Base-by-base conservation (phyloP, 2,113 vertebrate species). In the Brachionichthys hirsutus region DNA sequence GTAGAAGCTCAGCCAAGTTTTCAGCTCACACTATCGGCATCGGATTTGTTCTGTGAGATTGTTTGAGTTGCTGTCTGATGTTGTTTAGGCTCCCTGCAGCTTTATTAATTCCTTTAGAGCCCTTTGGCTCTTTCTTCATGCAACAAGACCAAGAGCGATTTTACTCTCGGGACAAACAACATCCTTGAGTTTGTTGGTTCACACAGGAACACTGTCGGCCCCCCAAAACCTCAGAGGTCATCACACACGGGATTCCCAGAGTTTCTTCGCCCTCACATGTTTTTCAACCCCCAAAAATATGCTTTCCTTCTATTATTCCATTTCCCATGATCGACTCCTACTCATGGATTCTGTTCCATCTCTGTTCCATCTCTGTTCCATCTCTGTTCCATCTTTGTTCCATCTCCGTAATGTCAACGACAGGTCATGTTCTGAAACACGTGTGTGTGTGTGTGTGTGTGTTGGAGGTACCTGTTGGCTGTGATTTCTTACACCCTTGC, bases 111-210 rank as follows among this genome's bases (percentile, higher is more conserved):
- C 54, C 65, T 49, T 7, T 5, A 0, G 1, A 42, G 62, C 18
- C 35, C 44, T 1, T 71, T 73, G 58, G 62, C 60, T 73, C 38
- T 2, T 12, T 55, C 14, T 41, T 58, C 48, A 3, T 65, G 3
- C 9, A 34, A 63, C 46, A 43, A 24, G 9, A 12, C 47, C 49
- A 45, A 1, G 54, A 75, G 20, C 36, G 15, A 75, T 68, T 77
- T 66, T 11, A 38, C 10, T 70, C 30, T 73, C 58, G 74, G 56
- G 43, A 67, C 66, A 64, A 51, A 57, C 52, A 65, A 20, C 47
- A 36, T 68, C 22, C 7, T 24, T 64, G 44, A 64, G 59, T 74
- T 84, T 78, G 61, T 81, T 71, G 52, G 70, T 82, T 87, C 87
- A 85, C 83, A 82, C 60, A 81, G 54, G 62, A 82, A 78, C 45